A percentile compares a stretch with the other conserved stretches of the same genome.
phyloP scores from a whole-genome alignment of 2,888 invertebrate species.

The Orthosia cruda region DNA sequence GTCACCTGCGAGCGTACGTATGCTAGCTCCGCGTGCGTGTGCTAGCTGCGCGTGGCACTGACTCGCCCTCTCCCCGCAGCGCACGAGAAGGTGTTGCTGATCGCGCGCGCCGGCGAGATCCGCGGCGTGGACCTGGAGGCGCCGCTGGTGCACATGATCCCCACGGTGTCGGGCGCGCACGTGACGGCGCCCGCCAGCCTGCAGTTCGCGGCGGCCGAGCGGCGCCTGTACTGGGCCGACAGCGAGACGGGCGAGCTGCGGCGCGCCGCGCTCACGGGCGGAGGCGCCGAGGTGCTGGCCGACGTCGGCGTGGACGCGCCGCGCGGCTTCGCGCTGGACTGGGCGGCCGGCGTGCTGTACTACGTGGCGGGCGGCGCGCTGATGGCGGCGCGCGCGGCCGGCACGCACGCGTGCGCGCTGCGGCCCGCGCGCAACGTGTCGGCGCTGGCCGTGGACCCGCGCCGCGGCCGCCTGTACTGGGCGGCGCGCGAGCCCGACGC shows the following conservation, averaged over 20 bases:
- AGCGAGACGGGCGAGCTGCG: slow-evolving; percentile 93
- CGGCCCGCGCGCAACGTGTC: slow-evolving; percentile 92
- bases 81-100: slow-evolving; percentile 95
- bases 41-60: too few relatives aligned
- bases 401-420: slow-evolving; percentile 93
- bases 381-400: slow-evolving; percentile 94
- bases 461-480: slow-evolving; percentile 92
- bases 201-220: slow-evolving; percentile 93
- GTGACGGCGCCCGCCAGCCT: slow-evolving; percentile 94
- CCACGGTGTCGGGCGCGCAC: slow-evolving; percentile 95
- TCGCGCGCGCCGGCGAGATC: slow-evolving; percentile 95
- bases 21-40: slow-evolving; percentile 73
- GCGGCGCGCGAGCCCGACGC: slow-evolving; percentile 85
- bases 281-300: slow-evolving; percentile 89
- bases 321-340: slow-evolving; percentile 96
- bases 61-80: slow-evolving; percentile 93
- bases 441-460: slow-evolving; percentile 94
- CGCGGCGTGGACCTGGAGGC: slow-evolving; percentile 96
- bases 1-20: slow-evolving; percentile 78
- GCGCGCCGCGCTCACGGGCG: slow-evolving; percentile 93
- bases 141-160: slow-evolving; percentile 95
- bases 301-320: slow-evolving; percentile 93
- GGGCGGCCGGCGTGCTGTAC: slow-evolving; percentile 95
- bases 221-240: slow-evolving; percentile 94
- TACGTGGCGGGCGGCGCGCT: slow-evolving; percentile 93